Base-by-base conservation (phyloP, 2,113 vertebrate genomes). In the Bufo gargarizans region DNA sequence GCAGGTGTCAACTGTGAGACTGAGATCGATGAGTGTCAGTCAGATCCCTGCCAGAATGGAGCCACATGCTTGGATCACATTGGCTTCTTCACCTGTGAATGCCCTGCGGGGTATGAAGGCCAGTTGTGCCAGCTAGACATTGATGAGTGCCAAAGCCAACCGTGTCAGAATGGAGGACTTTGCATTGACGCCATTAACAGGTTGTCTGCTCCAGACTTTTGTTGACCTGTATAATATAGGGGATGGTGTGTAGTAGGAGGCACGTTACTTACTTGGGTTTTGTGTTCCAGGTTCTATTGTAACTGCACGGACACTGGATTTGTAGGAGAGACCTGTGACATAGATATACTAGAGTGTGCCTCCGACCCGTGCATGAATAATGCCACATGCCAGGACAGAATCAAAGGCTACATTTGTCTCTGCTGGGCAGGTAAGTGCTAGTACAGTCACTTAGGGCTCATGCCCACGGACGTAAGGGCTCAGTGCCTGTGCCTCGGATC, bases 21-120 rank as follows among this genome's bases (percentile, higher is more conserved):
- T 72, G 97, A 99, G 91, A 96, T 98, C 56, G 94, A 99, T 78
- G 97, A 99, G 92, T 99, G 98, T 16, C 96, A 94, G 59, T 94
- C 91, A 0, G 89, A 69, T 0, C 98, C 98, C 67, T 99, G 98
- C 91, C 95, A 95, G 93, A 97, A 99, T 0, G 96, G 96, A 5
- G 97, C 95, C 86, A 93, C 93, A 43, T 99, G 98, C 92, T 90
- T 49, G 22, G 97, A 99, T 90, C 91, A 95, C 0, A 58, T 99
- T 20, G 97, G 96, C 50, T 90, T 91, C 86, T 98, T 97, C 95
- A 93, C 88, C 63, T 99, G 98, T 77, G 91, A 94, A 86, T 99
- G 98, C 72, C 74, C 91, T 22, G 88, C 92, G 0, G 98, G 98
- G 4, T 99, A 96, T 65, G 91, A 92, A 58, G 97, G 97, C 17